Conservation (phyloP, 2,113 vertebrate genomes). For the Falco punctatus region DNA sequence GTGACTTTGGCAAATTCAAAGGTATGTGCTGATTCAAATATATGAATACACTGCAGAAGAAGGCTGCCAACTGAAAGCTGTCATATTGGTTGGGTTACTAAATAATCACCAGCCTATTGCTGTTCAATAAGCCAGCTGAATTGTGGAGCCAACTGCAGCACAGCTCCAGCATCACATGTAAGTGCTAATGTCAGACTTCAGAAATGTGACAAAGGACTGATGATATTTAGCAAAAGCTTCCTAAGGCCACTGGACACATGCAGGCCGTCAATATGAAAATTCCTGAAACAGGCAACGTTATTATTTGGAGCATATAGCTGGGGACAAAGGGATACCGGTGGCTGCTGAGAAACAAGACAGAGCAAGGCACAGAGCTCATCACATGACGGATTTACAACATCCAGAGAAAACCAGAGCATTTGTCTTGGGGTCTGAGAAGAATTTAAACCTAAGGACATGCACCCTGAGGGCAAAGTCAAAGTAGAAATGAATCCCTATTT, state of each 20-base stretch:
- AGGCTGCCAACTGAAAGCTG: neutral
- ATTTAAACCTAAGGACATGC: neutral
- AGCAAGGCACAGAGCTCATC: neutral
- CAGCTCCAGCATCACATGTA: neutral
- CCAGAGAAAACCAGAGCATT: neutral
- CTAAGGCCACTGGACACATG: neutral
- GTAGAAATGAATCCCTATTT: neutral
- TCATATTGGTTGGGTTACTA: neutral
- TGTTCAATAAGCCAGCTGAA: neutral
- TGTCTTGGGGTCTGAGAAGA: neutral
- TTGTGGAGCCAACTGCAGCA: neutral
- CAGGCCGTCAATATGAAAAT: neutral
- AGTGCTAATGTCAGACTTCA: neutral
- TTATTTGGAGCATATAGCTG: neutral
- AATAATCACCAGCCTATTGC: neutral
- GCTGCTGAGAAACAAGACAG: neutral
- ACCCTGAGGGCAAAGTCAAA: neutral
- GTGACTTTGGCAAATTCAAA: conserved; percentile 30
- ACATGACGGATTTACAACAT: neutral
- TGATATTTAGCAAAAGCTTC: neutral
- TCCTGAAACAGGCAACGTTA: neutral
- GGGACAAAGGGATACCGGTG: neutral
- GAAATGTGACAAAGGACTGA: neutral
- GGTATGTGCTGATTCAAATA: neutral
- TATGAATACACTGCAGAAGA: neutral